These are phyloP conservation scores for Aythya fuligula DNA, from an alignment of 2,797 vertebrate species.

Conservation along the genomic window DNA sequence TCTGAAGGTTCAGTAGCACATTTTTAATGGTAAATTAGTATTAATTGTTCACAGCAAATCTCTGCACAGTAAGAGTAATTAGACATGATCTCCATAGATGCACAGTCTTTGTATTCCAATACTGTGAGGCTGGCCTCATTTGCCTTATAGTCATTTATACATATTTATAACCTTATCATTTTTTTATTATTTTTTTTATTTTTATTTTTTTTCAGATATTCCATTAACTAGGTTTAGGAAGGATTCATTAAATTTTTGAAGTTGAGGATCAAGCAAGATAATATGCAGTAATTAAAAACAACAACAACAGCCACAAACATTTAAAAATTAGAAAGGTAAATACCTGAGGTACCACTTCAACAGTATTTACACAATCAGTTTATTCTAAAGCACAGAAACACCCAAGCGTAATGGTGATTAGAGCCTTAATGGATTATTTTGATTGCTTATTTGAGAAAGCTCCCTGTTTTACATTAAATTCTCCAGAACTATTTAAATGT, in stretches of 20 bases:
- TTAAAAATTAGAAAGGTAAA: slow-evolving; percentile 25
- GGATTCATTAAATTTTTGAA: neutral
- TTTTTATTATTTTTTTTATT: neutral
- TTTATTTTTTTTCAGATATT: neutral
- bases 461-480: slow-evolving; percentile 69
- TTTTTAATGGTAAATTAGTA: slow-evolving; percentile 1
- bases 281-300: neutral
- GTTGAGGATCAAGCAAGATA: neutral
- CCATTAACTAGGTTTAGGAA: neutral
- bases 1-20: neutral
- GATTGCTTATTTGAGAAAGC: slow-evolving; percentile 76
- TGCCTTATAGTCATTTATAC: neutral
- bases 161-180: neutral
- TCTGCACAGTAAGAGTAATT: neutral
- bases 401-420: slow-evolving; percentile 61
- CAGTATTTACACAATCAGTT: slow-evolving; percentile 54
- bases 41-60: neutral
- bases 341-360: slow-evolving; percentile 39
- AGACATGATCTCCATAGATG: neutral
- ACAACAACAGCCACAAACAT: neutral
- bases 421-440: slow-evolving; percentile 73
- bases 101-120: neutral
- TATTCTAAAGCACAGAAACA: slow-evolving; percentile 60
- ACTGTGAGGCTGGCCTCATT: slow-evolving; percentile 26
- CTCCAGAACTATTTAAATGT: slow-evolving; percentile 71